Base-by-base conservation (phyloP, 1,140 invertebrate species). In the Drosophila athabasca region DNA sequence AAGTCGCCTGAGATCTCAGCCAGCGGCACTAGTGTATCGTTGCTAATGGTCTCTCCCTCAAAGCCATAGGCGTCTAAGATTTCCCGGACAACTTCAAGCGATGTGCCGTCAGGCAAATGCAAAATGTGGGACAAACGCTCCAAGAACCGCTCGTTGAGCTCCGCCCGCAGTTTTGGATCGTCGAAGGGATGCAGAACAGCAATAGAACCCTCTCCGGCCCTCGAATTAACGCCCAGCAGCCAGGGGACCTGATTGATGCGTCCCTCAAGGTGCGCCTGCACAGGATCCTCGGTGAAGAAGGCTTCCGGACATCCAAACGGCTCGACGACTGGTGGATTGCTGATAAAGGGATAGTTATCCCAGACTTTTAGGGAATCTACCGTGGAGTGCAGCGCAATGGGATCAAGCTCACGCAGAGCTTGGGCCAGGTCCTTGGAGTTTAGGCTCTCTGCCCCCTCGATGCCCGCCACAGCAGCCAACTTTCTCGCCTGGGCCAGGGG, bases 251-350 rank as follows among this genome's bases (percentile, higher is more conserved):
- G 72, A 24, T 77, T 52, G 15, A 90, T 90, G 13, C 78, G 72
- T 6, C 91, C 91, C 13, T 55, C 73, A 6, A 68, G 26, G n/a
- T 91, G 60, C 0, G 92, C 43, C 3, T 79, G 44, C 1, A 74
- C 7, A 1, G 92, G 91, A 48, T 90, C 57, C 53, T 91, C 85
- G 4, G 54, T 77, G 2, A 93, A 48, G 60, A 93, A 93, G n/a
- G 91, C 76, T 15, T 81, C 70, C 11, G 52, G 26, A 13, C 60
- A 64, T 15, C 66, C 53, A 8, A 54, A 17, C 5, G 74, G 44
- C 55, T 93, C 92, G 4, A 92, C 41, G 3, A 91, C 90, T 6
- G 87, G 83, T 2, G 92, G 92, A 45, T 69, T 91, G 17, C 64
- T 78, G 0, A 90, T 31, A 3, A 90, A 29, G 0, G 91, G 91